Percentiles rank a stretch among this genome's conserved stretches.
Conservation (phyloP, 2,797 vertebrate genomes). For the Streptopelia turtur region DNA sequence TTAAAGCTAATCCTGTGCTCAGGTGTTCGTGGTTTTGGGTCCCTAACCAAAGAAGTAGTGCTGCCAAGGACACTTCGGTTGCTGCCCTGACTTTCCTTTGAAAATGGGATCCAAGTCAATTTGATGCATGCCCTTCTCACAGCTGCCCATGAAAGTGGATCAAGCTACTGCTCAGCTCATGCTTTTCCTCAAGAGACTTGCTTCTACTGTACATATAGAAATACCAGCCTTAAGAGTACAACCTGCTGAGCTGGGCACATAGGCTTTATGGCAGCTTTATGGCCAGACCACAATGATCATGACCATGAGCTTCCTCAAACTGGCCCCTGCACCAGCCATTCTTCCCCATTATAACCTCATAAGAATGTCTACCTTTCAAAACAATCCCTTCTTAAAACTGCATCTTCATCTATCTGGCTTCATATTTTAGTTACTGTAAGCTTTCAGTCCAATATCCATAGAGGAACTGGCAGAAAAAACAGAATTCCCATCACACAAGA, state of each 20-base stretch:
- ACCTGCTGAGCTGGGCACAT: background rate
- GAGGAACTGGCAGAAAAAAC: background rate
- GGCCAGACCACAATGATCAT: background rate
- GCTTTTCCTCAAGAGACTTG: background rate
- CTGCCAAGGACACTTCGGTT: background rate
- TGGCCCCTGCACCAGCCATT: rapidly evolving
- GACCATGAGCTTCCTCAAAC: background rate
- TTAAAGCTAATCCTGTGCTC: background rate
- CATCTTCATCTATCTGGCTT: background rate
- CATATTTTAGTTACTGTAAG: background rate
- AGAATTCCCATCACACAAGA: background rate
- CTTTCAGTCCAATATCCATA: background rate
- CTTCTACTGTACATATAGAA: background rate
- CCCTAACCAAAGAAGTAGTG: background rate
- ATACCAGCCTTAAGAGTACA: background rate
- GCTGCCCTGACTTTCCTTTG: background rate
- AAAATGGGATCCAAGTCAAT: background rate
- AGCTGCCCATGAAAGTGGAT: background rate
- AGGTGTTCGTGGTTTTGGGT: background rate
- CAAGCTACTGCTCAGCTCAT: background rate
- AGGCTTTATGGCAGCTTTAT: background rate
- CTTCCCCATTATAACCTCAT: background rate
- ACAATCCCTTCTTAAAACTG: background rate
- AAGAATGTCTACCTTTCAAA: background rate
- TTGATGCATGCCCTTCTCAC: background rate